Evolutionary conservation across 1,140 invertebrate species (phyloP).

Genomic region (Bombyx mori): ASM3026992v2 NC_085119.1:3250501-3251000

Average conservation of each 20-base stretch:
- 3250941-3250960: constrained; percentile 24
- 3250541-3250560: constrained; percentile 78
- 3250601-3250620: constrained; percentile 78
- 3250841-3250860: constrained; percentile 60
- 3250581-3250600: constrained; percentile 85
- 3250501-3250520: constrained; percentile 75
- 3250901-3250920: constrained; percentile 1
- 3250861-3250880: constrained; percentile 47
- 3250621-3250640: constrained; percentile 66
- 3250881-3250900: neutral
- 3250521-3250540: constrained; percentile 79
- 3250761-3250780: constrained; percentile 74
- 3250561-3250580: constrained; percentile 82
- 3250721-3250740: constrained; percentile 76
- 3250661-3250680: constrained; percentile 70
- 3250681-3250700: constrained; percentile 73
- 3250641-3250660: constrained; percentile 72
- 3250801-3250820: constrained; percentile 78
- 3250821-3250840: constrained; percentile 68
- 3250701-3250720: constrained; percentile 78
- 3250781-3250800: constrained; percentile 77
- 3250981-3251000: constrained; percentile 55
- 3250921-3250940: neutral
- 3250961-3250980: constrained; percentile 78
- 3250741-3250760: constrained; percentile 80